Base-by-base conservation (phyloP, 2,797 vertebrate species). In the Pipistrellus pipistrellus region DNA sequence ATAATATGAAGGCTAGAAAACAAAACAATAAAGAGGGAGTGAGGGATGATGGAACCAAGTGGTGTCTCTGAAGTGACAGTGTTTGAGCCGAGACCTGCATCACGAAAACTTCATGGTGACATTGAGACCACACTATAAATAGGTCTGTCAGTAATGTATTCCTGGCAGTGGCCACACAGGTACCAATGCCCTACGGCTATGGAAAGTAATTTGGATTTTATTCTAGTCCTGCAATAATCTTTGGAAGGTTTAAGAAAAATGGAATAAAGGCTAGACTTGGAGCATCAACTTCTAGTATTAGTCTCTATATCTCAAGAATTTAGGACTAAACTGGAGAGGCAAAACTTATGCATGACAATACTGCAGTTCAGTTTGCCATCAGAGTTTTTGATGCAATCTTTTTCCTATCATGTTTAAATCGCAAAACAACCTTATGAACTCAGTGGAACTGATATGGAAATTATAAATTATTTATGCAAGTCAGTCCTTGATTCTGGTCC, bases 391-490 rank as follows among this genome's bases (percentile, higher is more conserved):
- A 69, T 86, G 27, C 57, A 35, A 20, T 81, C 59, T 93, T 38
- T 75, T 90, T 86, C 25, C 73, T 85, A 55, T 80, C 55, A 57
- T 85, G 46, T 35, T 66, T 72, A 46, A 86, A 55, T 85, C 46
- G 90, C 68, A 86, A 68, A 90, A 66, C 25, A 86, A 57, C 73
- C n/a, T 72, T 73, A 23, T 68, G 38, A 75, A 81, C 20, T 75
- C 57, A 90, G 48, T 41, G 81, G 46, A 32, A 48, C n/a, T 59
- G 59, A 38, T 41, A 82, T 68, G 35, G 68, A 93, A 75, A 75
- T 11, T 64, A 59, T 80, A 66, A 64, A 94, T 90, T 55, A 85
- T 86, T 94, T 68, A 82, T 82, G 85, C 18, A 86, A 32, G 25
- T 86, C 38, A 86, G 15, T 82, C 41, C 25, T 81, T 87, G 57